phyloP scores from a whole-genome alignment of 2,797 vertebrate species.

The Hypotaenidia okinawae region DNA sequence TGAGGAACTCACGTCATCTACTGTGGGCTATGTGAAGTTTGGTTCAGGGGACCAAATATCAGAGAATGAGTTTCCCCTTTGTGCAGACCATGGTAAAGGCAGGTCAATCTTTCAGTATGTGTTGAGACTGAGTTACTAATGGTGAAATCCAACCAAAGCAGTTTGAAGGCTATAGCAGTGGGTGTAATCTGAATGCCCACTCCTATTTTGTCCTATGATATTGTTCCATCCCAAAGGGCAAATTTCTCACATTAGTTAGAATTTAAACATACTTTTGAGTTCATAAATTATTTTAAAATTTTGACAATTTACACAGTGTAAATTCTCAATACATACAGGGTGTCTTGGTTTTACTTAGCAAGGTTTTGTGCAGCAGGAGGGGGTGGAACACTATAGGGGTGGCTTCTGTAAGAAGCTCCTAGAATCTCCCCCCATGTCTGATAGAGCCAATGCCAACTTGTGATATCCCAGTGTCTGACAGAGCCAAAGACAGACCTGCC shows the following conservation, averaged over 20 bases:
- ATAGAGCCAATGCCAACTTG: background rate
- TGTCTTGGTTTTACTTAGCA: too few species aligned
- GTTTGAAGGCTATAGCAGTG: background rate
- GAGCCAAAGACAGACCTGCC: too few species aligned
- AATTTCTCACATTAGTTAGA: background rate
- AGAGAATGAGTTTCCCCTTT: fast-evolving
- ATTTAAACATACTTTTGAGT: background rate
- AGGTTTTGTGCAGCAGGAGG: background rate
- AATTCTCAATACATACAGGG: too few species aligned
- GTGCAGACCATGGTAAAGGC: fast-evolving
- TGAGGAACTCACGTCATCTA: fast-evolving
- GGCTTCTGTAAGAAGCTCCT: too few species aligned
- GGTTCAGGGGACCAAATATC: background rate
- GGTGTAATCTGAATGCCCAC: background rate
- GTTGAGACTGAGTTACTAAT: background rate
- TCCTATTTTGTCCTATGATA: background rate
- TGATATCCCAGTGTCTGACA: too few species aligned
- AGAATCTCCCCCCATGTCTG: too few species aligned
- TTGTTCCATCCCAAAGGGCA: background rate
- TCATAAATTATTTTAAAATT: background rate
- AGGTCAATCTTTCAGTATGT: background rate
- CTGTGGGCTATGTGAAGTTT: background rate
- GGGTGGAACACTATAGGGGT: background rate
- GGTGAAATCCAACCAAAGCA: background rate
- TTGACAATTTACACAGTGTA: background rate